phyloP scores from a whole-genome alignment of 2,113 vertebrate genomes.

The Aegotheles bennettii region DNA sequence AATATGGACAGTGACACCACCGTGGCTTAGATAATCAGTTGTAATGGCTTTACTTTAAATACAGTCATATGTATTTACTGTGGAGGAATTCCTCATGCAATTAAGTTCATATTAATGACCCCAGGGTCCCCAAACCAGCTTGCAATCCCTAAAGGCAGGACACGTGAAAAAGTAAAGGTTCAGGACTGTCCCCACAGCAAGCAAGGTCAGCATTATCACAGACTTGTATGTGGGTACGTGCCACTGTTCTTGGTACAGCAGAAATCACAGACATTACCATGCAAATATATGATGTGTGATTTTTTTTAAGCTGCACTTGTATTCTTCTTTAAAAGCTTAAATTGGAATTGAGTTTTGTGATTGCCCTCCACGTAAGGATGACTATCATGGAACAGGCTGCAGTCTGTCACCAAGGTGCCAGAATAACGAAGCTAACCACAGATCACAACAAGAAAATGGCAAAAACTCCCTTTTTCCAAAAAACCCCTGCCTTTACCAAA shows the following conservation, averaged over 20 bases:
- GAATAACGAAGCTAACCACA: background rate
- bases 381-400: background rate
- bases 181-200: background rate
- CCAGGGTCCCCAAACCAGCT: too few relatives aligned
- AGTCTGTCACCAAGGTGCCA: background rate
- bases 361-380: background rate
- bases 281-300: background rate
- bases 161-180: background rate
- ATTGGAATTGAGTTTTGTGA: background rate
- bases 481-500: too few relatives aligned
- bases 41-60: too few relatives aligned
- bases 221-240: accelerated
- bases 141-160: too few relatives aligned
- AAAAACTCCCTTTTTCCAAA: too few relatives aligned
- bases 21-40: too few relatives aligned
- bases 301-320: background rate
- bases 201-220: accelerated
- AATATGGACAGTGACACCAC: too few relatives aligned
- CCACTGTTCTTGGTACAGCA: background rate
- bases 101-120: too few relatives aligned
- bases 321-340: background rate
- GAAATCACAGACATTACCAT: background rate
- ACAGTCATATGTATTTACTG: too few relatives aligned
- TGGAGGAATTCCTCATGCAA: too few relatives aligned
- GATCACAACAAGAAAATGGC: background rate